A percentile compares a stretch with the other conserved stretches of the same genome.
These are phyloP conservation scores for Hypena proboscidalis DNA, from an alignment of 2,888 invertebrate genomes.

Conservation along the genomic window DNA sequence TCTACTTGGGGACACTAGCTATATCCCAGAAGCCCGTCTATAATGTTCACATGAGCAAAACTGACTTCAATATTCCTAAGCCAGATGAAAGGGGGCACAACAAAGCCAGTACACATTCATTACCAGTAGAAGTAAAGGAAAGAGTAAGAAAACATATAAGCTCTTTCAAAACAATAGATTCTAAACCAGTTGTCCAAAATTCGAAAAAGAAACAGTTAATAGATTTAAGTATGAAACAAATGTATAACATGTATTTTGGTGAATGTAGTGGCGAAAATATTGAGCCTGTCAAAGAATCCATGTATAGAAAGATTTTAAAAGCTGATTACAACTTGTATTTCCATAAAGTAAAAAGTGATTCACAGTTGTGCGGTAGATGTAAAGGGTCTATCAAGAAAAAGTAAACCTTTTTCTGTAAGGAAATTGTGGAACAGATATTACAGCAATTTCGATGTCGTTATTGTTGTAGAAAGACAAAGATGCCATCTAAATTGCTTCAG, in stretches of 20 bases:
- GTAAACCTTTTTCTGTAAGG: slow-evolving; percentile 33
- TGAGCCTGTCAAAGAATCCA: slow-evolving; percentile 70
- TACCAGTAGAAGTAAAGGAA: slow-evolving; percentile 69
- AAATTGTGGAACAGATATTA: not conserved
- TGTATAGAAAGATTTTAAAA: slow-evolving; percentile 79
- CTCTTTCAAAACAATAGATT: slow-evolving; percentile 66
- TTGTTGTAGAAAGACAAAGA: too few species aligned
- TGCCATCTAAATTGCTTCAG: too few species aligned
- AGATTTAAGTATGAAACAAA: slow-evolving; percentile 69
- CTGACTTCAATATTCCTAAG: slow-evolving; percentile 75
- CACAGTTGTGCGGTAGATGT: slow-evolving; percentile 68
- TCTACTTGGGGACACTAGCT: slow-evolving; percentile 75
- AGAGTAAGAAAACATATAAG: slow-evolving; percentile 70
- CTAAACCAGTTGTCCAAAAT: slow-evolving; percentile 64
- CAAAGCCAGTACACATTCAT: slow-evolving; percentile 64
- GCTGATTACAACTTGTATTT: slow-evolving; percentile 75
- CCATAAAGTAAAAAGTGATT: slow-evolving; percentile 62
- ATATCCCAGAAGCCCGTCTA: slow-evolving; percentile 80
- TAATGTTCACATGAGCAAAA: slow-evolving; percentile 75
- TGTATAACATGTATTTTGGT: slow-evolving; percentile 69
- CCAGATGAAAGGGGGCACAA: slow-evolving; percentile 75
- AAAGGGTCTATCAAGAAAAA: slow-evolving; percentile 70
- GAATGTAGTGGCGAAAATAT: slow-evolving; percentile 62
- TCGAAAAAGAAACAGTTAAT: slow-evolving; percentile 73
- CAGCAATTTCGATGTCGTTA: too few species aligned